A percentile compares a stretch with the other conserved stretches of the same genome.
Conservation (phyloP, 2,888 invertebrate genomes). For the Ecdyonurus torrentis region DNA sequence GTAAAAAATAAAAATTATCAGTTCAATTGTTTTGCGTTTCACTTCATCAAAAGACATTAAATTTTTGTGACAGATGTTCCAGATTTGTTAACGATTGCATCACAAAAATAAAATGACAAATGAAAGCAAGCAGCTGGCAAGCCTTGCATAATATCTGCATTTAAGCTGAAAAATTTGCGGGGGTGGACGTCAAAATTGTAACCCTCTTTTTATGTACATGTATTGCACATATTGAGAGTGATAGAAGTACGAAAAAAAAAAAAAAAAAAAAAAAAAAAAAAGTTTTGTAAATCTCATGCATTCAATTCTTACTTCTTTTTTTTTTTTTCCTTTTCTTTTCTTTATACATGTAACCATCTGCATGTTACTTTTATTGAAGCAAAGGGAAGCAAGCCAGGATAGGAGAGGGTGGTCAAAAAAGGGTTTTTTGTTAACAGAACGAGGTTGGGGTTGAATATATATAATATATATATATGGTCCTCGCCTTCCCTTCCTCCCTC, state of each 20-base stretch:
- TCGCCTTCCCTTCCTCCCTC: not conserved
- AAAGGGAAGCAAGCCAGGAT: not conserved
- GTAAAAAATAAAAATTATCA: too few relatives aligned
- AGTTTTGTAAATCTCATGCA: not conserved
- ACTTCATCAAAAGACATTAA: not conserved
- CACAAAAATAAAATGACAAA: not conserved
- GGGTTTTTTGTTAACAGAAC: not conserved
- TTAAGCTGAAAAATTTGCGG: not conserved
- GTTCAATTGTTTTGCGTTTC: too few relatives aligned
- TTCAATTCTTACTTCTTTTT: not conserved
- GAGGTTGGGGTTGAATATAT: not conserved
- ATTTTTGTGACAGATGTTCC: not conserved
- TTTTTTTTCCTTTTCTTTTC: not conserved
- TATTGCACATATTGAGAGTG: not conserved
- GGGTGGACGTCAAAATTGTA: not conserved
- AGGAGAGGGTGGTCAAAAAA: not conserved
- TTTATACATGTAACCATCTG: not conserved
- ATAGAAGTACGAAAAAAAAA: too few relatives aligned
- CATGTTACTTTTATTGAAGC: not conserved
- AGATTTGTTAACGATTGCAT: not conserved
- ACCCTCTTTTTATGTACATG: not conserved
- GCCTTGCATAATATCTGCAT: not conserved
- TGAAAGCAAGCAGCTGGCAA: not conserved
- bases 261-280: not conserved
- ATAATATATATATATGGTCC: not conserved